Evolutionary conservation across 2,888 invertebrate genomes (phyloP).

Genomic region (Xanthia icteritia): DNA sequence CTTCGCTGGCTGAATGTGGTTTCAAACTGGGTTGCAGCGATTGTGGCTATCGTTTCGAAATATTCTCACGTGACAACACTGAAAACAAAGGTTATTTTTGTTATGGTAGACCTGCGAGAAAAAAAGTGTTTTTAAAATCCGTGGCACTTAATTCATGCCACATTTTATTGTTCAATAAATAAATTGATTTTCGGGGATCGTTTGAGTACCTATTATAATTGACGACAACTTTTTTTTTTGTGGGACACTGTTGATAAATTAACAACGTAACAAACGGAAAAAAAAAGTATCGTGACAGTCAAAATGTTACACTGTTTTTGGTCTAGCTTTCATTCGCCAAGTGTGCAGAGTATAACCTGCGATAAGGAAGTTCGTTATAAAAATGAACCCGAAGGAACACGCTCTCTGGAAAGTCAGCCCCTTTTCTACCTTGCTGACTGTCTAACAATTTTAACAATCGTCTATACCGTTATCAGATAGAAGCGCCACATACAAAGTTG

Average conservation of each 20-base stretch:
- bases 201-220: not conserved
- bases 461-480: not conserved
- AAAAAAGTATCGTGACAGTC: no score
- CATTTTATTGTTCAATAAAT: not conserved
- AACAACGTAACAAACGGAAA: no score
- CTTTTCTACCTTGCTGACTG: not conserved
- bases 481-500: slow-evolving; percentile 12
- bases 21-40: slow-evolving; percentile 35
- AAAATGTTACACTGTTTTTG: no score
- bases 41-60: slow-evolving; percentile 37
- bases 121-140: not conserved
- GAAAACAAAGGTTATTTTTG: slow-evolving; percentile 18
- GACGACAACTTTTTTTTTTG: no score
- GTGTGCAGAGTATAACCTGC: no score
- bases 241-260: no score
- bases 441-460: not conserved
- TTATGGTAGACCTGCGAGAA: not conserved
- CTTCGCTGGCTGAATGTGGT: slow-evolving; percentile 28
- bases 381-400: no score
- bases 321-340: no score
- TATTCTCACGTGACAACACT: slow-evolving; percentile 12
- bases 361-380: no score
- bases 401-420: not conserved
- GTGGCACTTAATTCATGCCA: not conserved
- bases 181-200: not conserved